Base-by-base conservation (phyloP, 2,113 vertebrate species). In the Amphilophus citrinellus region DNA sequence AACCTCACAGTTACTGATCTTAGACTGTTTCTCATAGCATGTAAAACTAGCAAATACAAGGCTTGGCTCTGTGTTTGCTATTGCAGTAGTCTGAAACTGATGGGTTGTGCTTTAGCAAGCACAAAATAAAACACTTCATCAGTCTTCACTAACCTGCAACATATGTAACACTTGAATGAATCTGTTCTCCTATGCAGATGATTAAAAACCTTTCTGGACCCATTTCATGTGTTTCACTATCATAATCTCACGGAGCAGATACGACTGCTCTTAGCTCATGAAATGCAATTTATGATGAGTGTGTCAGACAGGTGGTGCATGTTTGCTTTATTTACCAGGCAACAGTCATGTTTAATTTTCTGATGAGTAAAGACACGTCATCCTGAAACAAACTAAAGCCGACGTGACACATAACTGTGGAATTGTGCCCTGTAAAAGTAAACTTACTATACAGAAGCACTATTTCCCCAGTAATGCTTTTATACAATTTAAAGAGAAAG, bases 171-270 rank as follows among this genome's bases (percentile, higher is more conserved):
- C 1, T 58, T n/a, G 1, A 24, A 57, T 50, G 22, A 59, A 79
- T 44, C 5, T 7, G 6, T 80, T 60, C 79, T 2, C 0, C 60
- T 37, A 50, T 30, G 56, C 5, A 10, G 32, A 53, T 66, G 0
- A 77, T 75, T 75, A 65, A 68, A 81, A 39, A 37, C 9, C 1
- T 81, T 58, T 66, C 65, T 81, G 82, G 84, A 76, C 10, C n/a
- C 8, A 2, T 17, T 88, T 63, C 75, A 62, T 53, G 44, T 88
- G 24, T 76, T 89, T 83, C 80, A 18, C 14, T 27, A 4, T 61
- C 44, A 1, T 76, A 77, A 79, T 79, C 39, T 83, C 20, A 10
- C 0, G 8, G 13, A 11, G 39, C 39, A 47, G 47, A 83, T 17
- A 14, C 61, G 59, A 44, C 80, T 35, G 79, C 2, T 3, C n/a